phyloP scores from a whole-genome alignment of 1,140 invertebrate species.

The Drosophila sulfurigaster region DNA sequence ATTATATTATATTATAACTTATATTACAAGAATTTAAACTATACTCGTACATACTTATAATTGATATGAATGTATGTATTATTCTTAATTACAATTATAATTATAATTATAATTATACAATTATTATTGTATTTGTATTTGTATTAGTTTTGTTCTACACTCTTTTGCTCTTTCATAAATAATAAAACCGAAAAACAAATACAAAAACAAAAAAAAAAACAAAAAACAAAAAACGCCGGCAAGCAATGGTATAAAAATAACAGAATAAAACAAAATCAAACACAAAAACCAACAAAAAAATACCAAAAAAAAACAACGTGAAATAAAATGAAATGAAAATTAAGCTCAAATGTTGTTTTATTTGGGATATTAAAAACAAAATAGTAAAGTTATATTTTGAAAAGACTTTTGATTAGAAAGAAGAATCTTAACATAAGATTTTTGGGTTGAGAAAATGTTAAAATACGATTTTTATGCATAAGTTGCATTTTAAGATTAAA shows the following conservation, averaged over 20 bases:
- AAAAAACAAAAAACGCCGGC: constrained; percentile 50
- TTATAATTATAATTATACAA: constrained; percentile 57
- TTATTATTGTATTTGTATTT: constrained; percentile 84
- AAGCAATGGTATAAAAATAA: constrained; percentile 77
- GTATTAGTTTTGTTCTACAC: constrained; percentile 84
- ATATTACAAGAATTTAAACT: constrained; percentile 65
- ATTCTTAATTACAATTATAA: constrained; percentile 60
- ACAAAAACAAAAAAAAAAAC: constrained; percentile 42
- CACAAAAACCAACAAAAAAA: constrained; percentile 24
- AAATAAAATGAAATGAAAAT: constrained; percentile 68
- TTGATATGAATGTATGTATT: constrained; percentile 67
- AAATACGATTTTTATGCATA: no score
- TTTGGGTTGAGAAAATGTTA: no score
- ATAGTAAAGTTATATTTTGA: neutral
- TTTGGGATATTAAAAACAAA: neutral
- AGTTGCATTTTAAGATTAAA: no score
- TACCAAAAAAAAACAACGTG: constrained; percentile 39
- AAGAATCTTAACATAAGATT: no score
- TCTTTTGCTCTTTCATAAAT: constrained; percentile 84
- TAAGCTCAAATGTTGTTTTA: constrained; percentile 20
- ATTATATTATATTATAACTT: constrained; percentile 48
- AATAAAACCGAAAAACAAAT: constrained; percentile 51
- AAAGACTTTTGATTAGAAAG: no score
- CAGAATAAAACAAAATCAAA: constrained; percentile 42
- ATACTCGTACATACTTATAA: constrained; percentile 71